Percentiles rank a stretch among this genome's conserved stretches.
phyloP scores from a whole-genome alignment of 2,797 vertebrate species.

The Diplodus puntazzo region DNA sequence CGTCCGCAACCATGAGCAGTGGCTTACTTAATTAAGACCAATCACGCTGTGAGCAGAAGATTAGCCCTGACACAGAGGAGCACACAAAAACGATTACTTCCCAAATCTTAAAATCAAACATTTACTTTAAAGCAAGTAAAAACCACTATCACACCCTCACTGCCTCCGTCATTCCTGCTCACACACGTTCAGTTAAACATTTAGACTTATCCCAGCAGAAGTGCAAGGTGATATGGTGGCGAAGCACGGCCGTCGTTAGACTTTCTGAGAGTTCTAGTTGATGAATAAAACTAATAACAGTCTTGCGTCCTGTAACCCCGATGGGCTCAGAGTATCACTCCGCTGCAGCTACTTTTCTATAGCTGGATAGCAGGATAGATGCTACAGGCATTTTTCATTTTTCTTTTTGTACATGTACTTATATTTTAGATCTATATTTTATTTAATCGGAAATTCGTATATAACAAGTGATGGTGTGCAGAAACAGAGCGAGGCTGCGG shows the following conservation, averaged over 20 bases:
- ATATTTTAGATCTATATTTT: neutral
- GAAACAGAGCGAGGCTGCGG: conserved; percentile 30
- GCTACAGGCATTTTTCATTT: neutral
- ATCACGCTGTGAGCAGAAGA: neutral
- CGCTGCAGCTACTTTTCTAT: neutral
- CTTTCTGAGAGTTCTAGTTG: conserved; percentile 11
- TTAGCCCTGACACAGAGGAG: neutral
- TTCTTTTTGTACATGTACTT: neutral
- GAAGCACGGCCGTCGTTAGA: neutral
- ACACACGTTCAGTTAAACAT: neutral
- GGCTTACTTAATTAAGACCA: conserved; percentile 18
- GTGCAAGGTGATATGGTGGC: neutral
- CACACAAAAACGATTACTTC: conserved; percentile 13
- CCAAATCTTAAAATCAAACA: conserved; percentile 6
- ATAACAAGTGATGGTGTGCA: conserved; percentile 11
- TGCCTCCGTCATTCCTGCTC: no score
- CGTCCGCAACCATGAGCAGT: neutral
- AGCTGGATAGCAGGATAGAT: neutral
- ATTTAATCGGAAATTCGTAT: neutral
- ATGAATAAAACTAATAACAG: conserved; percentile 31
- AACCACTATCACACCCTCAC: neutral
- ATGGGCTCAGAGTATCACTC: conserved; percentile 14
- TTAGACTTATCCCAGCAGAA: conserved; percentile 20
- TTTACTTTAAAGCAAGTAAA: neutral
- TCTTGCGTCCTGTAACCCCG: conserved; percentile 14